Evolutionary conservation across 2,888 invertebrate species (phyloP).

Genomic region (Rutpela maculata): DNA sequence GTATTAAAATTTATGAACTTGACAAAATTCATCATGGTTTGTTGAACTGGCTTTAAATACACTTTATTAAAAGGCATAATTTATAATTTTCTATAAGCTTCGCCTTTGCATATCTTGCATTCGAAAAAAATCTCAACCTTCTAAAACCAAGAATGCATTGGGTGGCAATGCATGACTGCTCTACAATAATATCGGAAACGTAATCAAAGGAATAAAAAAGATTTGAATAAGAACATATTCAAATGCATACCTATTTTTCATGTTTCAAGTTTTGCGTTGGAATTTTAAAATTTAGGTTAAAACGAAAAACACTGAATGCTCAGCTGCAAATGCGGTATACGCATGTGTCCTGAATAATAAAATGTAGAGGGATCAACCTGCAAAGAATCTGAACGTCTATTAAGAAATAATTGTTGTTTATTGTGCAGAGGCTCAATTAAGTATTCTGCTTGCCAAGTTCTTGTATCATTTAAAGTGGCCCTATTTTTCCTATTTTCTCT

Average conservation of each 20-base stretch:
- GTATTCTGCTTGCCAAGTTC: slow-evolving; percentile 54
- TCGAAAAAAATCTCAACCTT: not conserved
- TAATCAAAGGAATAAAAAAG: not conserved
- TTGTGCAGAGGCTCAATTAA: slow-evolving; percentile 65
- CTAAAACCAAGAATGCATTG: not conserved
- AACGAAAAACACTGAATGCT: slow-evolving; percentile 34
- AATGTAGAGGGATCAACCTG: slow-evolving; percentile 42
- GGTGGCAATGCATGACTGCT: not conserved
- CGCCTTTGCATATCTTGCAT: not conserved
- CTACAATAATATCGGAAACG: not conserved
- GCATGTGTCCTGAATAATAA: slow-evolving; percentile 49
- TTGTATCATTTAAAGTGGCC: slow-evolving; percentile 26
- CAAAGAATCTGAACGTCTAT: slow-evolving; percentile 64
- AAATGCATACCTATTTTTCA: not conserved
- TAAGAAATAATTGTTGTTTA: slow-evolving; percentile 68
- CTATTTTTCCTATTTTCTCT: slow-evolving; percentile 28
- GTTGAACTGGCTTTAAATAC: no score
- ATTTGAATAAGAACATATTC: slow-evolving; percentile 4
- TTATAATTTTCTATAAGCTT: not conserved
- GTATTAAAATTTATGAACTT: no score
- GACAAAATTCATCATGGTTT: no score
- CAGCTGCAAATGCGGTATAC: slow-evolving; percentile 40
- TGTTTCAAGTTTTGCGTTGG: slow-evolving; percentile 3
- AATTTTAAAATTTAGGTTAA: slow-evolving; percentile 18
- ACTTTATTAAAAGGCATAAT: no score